A percentile compares a stretch with the other conserved stretches of the same genome.
phyloP scores from a whole-genome alignment of 2,797 vertebrate genomes.

The Labeo calbasu region DNA sequence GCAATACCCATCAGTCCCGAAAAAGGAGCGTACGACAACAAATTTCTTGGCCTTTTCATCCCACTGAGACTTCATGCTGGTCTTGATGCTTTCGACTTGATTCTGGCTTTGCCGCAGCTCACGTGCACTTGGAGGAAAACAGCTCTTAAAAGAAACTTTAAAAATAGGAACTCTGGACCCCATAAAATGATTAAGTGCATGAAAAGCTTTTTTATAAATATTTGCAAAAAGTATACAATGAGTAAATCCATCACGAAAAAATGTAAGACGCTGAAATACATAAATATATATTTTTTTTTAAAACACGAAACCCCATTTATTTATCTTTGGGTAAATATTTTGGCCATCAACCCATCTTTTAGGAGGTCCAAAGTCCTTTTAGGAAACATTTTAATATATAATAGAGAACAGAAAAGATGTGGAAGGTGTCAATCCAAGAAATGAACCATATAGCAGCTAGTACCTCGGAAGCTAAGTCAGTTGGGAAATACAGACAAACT shows the following conservation, averaged over 20 bases:
- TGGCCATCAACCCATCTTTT: background rate
- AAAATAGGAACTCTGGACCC: slow-evolving; percentile 51
- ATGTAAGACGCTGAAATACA: background rate
- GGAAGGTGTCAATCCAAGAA: slow-evolving; percentile 33
- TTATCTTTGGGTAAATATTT: background rate
- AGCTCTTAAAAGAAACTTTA: slow-evolving; percentile 28
- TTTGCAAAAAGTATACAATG: background rate
- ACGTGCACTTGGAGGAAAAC: slow-evolving; percentile 57
- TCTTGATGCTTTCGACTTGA: slow-evolving; percentile 19
- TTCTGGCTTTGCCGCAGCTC: slow-evolving; percentile 43
- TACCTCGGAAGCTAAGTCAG: slow-evolving; percentile 74
- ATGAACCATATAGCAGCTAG: slow-evolving; percentile 50
- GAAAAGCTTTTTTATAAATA: background rate
- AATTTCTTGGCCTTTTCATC: slow-evolving; percentile 19
- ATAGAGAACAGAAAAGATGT: slow-evolving; percentile 11
- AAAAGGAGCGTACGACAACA: background rate
- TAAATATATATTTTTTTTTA: background rate
- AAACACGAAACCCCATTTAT: background rate
- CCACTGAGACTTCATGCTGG: slow-evolving; percentile 32
- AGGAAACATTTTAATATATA: slow-evolving; percentile 36
- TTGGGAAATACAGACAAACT: slow-evolving; percentile 83
- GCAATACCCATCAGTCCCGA: slow-evolving; percentile 52
- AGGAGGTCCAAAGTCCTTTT: slow-evolving; percentile 64
- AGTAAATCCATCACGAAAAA: background rate
- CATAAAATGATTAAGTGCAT: slow-evolving; percentile 9